phyloP scores from a whole-genome alignment of 2,797 vertebrate species.

The Somateria mollissima region DNA sequence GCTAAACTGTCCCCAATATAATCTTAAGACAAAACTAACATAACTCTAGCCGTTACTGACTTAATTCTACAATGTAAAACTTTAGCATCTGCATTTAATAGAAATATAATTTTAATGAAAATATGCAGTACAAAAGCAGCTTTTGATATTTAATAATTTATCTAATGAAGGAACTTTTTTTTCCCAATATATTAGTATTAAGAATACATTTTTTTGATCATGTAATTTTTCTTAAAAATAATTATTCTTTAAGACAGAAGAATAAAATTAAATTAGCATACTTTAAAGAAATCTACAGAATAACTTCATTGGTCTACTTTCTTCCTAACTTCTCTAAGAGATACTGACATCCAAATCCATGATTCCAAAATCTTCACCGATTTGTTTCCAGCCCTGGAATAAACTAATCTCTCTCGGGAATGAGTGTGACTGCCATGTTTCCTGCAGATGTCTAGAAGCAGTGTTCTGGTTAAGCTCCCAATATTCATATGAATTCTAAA shows the following conservation, averaged over 20 bases:
- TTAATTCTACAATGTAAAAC: not conserved
- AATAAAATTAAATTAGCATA: not conserved
- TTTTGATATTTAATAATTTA: constrained; percentile 11
- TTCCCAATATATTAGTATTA: not conserved
- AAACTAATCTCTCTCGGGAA: not conserved
- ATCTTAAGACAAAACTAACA: constrained; percentile 42
- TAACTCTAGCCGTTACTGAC: not conserved
- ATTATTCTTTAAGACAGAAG: not conserved
- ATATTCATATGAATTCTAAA: not conserved
- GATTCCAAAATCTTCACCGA: not conserved
- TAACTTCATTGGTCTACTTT: not conserved
- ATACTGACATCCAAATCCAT: not conserved
- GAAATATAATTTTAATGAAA: constrained; percentile 14
- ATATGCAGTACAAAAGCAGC: not conserved
- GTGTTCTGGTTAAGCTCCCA: not conserved
- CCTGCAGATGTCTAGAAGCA: not conserved
- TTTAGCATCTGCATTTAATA: constrained; percentile 34
- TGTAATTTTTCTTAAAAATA: not conserved
- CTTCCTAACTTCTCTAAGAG: not conserved
- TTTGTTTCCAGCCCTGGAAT: not conserved
- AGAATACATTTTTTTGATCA: not conserved
- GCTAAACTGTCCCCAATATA: constrained; percentile 39
- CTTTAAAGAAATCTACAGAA: not conserved
- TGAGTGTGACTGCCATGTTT: not conserved
- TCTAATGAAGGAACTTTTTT: not conserved